These are phyloP conservation scores for Brachionus calyciflorus DNA, from an alignment of 1,140 invertebrate genomes.

Conservation along the genomic window DNA sequence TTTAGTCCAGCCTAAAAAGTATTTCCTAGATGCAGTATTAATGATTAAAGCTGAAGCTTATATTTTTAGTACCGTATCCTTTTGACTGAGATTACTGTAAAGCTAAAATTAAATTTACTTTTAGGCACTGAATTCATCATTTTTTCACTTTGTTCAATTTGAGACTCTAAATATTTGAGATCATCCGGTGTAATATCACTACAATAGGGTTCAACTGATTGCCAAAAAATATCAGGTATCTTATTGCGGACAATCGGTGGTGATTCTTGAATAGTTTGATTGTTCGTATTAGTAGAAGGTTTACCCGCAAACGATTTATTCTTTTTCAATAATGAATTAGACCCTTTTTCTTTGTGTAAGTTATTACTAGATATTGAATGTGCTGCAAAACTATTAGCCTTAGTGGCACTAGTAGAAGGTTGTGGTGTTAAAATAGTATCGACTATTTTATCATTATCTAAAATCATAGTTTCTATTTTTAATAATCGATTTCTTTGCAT, in stretches of 20 bases:
- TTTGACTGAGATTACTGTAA: too few relatives aligned
- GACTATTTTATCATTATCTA: slow-evolving; percentile 26
- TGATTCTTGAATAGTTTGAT: slow-evolving; percentile 53
- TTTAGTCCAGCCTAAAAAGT: too few relatives aligned
- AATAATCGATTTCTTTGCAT: slow-evolving; percentile 49
- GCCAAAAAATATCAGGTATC: slow-evolving; percentile 90
- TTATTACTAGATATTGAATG: neutral
- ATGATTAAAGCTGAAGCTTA: too few relatives aligned
- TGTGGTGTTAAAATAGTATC: slow-evolving; percentile 49
- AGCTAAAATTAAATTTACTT: too few relatives aligned
- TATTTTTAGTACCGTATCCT: too few relatives aligned
- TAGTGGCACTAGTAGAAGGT: neutral
- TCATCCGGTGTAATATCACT: slow-evolving; percentile 81
- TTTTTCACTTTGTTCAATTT: slow-evolving; percentile 47
- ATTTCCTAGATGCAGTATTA: too few relatives aligned
- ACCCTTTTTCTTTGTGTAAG: slow-evolving; percentile 33
- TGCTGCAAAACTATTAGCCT: neutral
- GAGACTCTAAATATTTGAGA: slow-evolving; percentile 51
- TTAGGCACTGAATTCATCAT: neutral
- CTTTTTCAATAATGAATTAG: slow-evolving; percentile 43
- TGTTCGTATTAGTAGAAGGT: slow-evolving; percentile 28
- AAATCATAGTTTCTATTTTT: slow-evolving; percentile 35
- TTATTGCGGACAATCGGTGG: slow-evolving; percentile 78
- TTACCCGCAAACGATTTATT: slow-evolving; percentile 46
- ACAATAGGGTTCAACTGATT: slow-evolving; percentile 86